Conservation (phyloP, 2,888 invertebrate species). For the Gastracanthus pulcherrimus region DNA sequence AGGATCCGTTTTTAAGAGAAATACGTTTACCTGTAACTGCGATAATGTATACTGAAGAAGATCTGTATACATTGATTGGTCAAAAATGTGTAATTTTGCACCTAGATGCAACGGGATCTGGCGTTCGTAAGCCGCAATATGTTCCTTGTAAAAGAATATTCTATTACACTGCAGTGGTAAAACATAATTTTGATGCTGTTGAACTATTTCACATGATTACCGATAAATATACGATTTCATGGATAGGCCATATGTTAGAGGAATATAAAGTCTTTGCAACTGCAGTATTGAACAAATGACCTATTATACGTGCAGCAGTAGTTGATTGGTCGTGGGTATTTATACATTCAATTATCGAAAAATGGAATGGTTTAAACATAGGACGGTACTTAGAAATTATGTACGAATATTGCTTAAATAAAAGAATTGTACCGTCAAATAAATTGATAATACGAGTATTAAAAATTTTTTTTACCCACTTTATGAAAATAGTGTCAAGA, state of each 20-base stretch:
- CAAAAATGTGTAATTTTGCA: constrained; percentile 43
- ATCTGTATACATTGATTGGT: constrained; percentile 7
- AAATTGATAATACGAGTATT: no score
- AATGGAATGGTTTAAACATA: constrained; percentile 51
- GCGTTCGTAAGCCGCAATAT: constrained; percentile 40
- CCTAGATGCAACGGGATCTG: constrained; percentile 57
- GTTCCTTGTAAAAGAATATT: constrained; percentile 51
- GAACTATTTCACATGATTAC: constrained; percentile 51
- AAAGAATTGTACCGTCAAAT: background rate
- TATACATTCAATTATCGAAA: constrained; percentile 42
- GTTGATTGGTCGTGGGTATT: constrained; percentile 55
- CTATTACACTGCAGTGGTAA: constrained; percentile 47
- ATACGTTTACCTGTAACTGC: constrained; percentile 16
- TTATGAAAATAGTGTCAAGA: constrained; percentile 52
- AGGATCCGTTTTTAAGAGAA: constrained; percentile 19
- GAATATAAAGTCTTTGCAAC: no score
- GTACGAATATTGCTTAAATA: constrained; percentile 7
- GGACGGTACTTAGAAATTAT: constrained; percentile 43
- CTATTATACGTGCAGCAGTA: constrained; percentile 45
- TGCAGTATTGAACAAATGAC: constrained; percentile 47
- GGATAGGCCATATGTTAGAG: constrained; percentile 32
- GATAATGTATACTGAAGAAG: constrained; percentile 42
- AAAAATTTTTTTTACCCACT: constrained; percentile 56
- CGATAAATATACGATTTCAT: constrained; percentile 40
- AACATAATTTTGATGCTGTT: constrained; percentile 9